Conservation (phyloP, 2,113 vertebrate species). For the Larimichthys polyactis region DNA sequence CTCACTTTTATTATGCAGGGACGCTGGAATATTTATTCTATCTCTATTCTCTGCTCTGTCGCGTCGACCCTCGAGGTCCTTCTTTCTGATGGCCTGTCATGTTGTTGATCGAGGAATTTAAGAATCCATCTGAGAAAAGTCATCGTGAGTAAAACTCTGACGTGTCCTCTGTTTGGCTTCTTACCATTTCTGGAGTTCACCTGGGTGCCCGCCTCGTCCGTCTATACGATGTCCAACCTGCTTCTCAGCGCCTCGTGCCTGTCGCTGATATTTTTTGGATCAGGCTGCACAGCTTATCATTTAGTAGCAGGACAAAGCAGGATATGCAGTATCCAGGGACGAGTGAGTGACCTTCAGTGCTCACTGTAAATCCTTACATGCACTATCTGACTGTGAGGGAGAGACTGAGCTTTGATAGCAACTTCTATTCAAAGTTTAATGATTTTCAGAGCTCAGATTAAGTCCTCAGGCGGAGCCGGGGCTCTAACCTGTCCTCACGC, state of each 20-base stretch:
- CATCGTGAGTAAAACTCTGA: constrained; percentile 25
- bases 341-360: constrained; percentile 49
- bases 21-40: constrained; percentile 39
- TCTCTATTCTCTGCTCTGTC: constrained; percentile 32
- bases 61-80: constrained; percentile 40
- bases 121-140: constrained; percentile 18
- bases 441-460: constrained; percentile 43
- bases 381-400: constrained; percentile 34
- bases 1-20: constrained; percentile 10
- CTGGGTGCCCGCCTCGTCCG: neutral
- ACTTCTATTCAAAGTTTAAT: constrained; percentile 64
- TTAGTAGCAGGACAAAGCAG: constrained; percentile 17
- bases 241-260: neutral
- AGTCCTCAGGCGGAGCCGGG: constrained; percentile 24
- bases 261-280: constrained; percentile 2
- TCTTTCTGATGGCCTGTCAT: constrained; percentile 48
- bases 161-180: constrained; percentile 52
- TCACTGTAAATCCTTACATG: constrained; percentile 49
- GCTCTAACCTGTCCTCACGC: constrained; percentile 31
- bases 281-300: constrained; percentile 28
- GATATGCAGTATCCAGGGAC: neutral
- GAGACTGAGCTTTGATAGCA: constrained; percentile 31
- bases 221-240: neutral
- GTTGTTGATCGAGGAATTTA: constrained; percentile 44
- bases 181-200: neutral